Base-by-base conservation (phyloP, 64 coral and sea anemone genomes). In the Catalaphyllia jardinei region DNA sequence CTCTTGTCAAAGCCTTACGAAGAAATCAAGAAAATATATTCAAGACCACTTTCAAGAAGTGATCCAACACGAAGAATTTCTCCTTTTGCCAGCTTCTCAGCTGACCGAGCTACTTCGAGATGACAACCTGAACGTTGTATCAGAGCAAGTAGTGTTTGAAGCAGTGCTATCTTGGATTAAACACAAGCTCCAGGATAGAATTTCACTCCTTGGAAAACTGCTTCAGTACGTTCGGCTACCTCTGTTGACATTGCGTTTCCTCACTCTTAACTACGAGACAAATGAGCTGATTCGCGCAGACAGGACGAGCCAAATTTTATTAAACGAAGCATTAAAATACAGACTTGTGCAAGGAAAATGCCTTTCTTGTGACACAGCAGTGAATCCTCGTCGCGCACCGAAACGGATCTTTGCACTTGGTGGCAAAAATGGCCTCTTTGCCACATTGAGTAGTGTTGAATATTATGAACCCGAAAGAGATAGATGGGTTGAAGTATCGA, bases 381-480 rank as follows among this genome's bases (percentile, higher is more conserved):
- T 82, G 10, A 87, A 38, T 20, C 91, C 86, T 18, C 80, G 94
- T 54, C 67, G 94, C 46, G 75, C 94, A 12, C 87, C 91, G 11
- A 93, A 71, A 30, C 88, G 91, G 62, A 96, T 96, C 69, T 96
- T 86, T 93, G 91, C 94, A 10, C 79, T 96, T 62, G 94, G 94
- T 50, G 94, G 94, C 3, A 96, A 96, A 87, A 96, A 96, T 93
- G 94, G 94, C 61, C 77, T 96, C 19, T 96, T 96, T 87, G 94
- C 94, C 16, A 96, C 94, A 31, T 88, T 96, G 52, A 96, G 89
- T 62, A 96, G 94, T 83, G 94, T 96, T 5, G 94, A 96, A 31
- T 90, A 79, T 52, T 96, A 90, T 55, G 91, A 93, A 75, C 94
- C 88, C 19, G 60, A 89, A 24, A 96, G 86, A 61, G 91, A 93